Conservation (phyloP, 2,888 invertebrate species). For the Nudaria mundana region DNA sequence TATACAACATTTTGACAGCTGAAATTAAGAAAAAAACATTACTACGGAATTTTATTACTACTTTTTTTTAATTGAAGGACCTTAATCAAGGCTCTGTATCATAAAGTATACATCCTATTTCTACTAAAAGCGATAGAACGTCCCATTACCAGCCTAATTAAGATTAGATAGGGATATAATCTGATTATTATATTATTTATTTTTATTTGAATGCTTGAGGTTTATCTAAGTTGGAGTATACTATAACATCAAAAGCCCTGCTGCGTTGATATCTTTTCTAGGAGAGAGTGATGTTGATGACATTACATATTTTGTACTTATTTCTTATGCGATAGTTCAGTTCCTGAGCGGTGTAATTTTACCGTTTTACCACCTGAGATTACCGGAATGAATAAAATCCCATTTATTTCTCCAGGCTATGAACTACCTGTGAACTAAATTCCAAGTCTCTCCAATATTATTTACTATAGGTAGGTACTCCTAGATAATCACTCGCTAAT, state of each 20-base stretch:
- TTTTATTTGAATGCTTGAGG: constrained; percentile 18
- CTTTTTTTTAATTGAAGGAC: constrained; percentile 12
- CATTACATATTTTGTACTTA: no score
- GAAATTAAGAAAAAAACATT: constrained; percentile 4
- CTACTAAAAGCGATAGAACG: constrained; percentile 12
- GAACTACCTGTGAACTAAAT: no score
- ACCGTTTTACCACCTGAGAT: no score
- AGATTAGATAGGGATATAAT: constrained; percentile 27
- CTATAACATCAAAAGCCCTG: constrained; percentile 14
- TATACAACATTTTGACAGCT: constrained; percentile 1
- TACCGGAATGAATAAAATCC: no score
- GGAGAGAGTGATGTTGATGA: no score
- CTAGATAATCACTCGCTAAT: no score
- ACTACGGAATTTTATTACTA: background rate
- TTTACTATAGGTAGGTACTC: no score
- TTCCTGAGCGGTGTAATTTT: no score
- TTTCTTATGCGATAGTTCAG: no score
- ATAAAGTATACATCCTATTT: constrained; percentile 36
- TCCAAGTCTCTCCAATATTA: no score
- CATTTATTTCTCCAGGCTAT: no score
- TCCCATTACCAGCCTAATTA: constrained; percentile 28
- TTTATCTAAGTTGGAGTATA: constrained; percentile 18
- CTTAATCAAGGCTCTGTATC: constrained; percentile 35
- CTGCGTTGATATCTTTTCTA: constrained; percentile 3
- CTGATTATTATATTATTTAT: constrained; percentile 31